Percentiles rank a stretch among this genome's conserved stretches.
These are phyloP conservation scores for Phymastichus coffea DNA, from an alignment of 1,140 invertebrate species.

Conservation along the genomic window DNA sequence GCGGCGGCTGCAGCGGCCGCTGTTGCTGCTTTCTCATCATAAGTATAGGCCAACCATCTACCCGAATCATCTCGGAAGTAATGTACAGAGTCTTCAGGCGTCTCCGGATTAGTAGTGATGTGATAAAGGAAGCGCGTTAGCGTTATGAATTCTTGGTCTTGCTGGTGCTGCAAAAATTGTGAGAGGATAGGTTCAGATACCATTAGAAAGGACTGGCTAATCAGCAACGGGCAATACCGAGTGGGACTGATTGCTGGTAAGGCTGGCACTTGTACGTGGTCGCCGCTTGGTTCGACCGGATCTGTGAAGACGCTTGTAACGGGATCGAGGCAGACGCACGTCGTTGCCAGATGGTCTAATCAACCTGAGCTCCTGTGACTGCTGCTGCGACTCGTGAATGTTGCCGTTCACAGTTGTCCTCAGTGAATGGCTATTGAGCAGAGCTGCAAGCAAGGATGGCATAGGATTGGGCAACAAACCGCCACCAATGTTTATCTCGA, in stretches of 20 bases:
- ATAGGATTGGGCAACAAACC: conserved; percentile 62
- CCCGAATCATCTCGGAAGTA: conserved; percentile 75
- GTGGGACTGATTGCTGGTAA: no score
- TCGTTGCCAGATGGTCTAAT: neutral
- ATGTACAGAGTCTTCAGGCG: conserved; percentile 83
- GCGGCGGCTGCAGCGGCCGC: conserved; percentile 54
- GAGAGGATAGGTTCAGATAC: no score
- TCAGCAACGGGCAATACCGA: no score
- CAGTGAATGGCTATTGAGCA: conserved; percentile 57
- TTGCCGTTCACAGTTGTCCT: no score
- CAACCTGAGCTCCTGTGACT: neutral
- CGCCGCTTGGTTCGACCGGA: conserved; percentile 7
- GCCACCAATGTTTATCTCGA: conserved; percentile 66
- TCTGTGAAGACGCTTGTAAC: conserved; percentile 13
- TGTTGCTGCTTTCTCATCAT: conserved; percentile 74
- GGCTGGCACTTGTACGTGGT: no score
- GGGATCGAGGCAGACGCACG: neutral
- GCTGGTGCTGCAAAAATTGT: no score
- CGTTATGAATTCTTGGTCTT: conserved; percentile 34
- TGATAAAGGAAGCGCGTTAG: conserved; percentile 56
- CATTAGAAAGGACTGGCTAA: no score
- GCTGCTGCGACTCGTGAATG: no score
- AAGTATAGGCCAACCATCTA: conserved; percentile 80
- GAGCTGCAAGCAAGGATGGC: conserved; percentile 63
- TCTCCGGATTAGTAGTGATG: conserved; percentile 82